Base-by-base conservation (phyloP, 1,140 invertebrate genomes). In the Temnothorax longispinosus region DNA sequence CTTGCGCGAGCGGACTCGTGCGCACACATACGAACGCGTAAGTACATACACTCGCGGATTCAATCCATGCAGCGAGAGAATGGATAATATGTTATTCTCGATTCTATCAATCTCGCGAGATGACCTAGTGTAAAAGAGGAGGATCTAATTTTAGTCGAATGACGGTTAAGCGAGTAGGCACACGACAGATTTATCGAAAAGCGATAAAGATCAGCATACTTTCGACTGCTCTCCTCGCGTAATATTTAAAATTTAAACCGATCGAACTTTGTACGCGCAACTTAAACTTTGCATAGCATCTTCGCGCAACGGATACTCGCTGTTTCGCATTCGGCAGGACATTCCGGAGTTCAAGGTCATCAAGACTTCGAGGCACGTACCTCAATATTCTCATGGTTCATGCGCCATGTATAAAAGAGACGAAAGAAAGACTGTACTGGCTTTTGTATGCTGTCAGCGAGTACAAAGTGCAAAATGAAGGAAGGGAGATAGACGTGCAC, bases 381-480 rank as follows among this genome's bases (percentile, higher is more conserved):
- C 76, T 90, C 88, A 84, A 90, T 89, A 89, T 89, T 89, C 86
- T 60, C 41, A 65, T 71, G 56, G 76, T 58, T 56, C 71, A 75
- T 60, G 58, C 82, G 15, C 58, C 35, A 52, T 56, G 74, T 71
- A 74, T 74, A 60, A 86, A 88, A 90, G 82, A 90, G 82, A 86
- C 87, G 87, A 89, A 91, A 91, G 90, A 87, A 87, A 78, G 69
- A 91, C 75, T 56, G 72, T 75, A 76, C 85, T 80, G 80, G 89
- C 86, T 88, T 91, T 90, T 88, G 87, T 87, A 85, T 60, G 56
- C 87, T 87, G 90, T 90, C 90, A 91, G 62, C 82, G 74, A 32
- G 82, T 88, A 91, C 89, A 91, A 91, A 91, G 89, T 90, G 84
- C 86, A 77, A 87, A 87, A 85, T 64, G 80, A 87, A 80, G 84